Evolutionary conservation across 2,888 invertebrate genomes (phyloP), one percentile per base, ranked within the genome.

Genomic region (Chrysomela aeneicollis): DNA sequence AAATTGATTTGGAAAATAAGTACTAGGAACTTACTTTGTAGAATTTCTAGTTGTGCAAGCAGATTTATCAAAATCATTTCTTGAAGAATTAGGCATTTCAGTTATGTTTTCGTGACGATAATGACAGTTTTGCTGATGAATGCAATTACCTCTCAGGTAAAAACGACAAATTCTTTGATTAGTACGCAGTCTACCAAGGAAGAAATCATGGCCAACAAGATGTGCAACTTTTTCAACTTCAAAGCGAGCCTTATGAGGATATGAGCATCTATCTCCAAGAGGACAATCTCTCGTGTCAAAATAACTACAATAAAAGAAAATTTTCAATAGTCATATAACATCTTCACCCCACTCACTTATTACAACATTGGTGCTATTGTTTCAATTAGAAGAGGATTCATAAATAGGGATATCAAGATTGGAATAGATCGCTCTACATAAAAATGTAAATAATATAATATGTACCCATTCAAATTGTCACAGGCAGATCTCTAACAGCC

Each of bases 41-140:
- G 51, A 51, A 52, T 21, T 46, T 51, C 46, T 58, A 42, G 19
- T 51, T 15, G 62, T 12, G n/a, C 62, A n/a, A 51, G 21, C 32
- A 49, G 61, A 42, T 49, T 51, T 58, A 19, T 63, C 63, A 17
- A 58, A 18, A 17, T 50, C 42, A 42, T 42, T 42, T 50, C 58
- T 63, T 22, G 42, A 35, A 21, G 46, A 30, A 54, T 54, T 54
- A 35, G 67, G 47, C 32, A 63, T 22, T 51, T 57, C 64, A 32
- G 37, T 52, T 8, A 37, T 21, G 19, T 57, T 61, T 55, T 75
- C 77, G 61, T 76, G 77, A 52, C 71, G 71, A 69, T 74, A 78
- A 50, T 71, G 73, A 61, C 78, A 78, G 63, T 73, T 74, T 35
- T 75, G 73, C 60, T 73, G 72, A 55, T 76, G 75, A 22, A 73